Conservation (phyloP, 2,888 invertebrate genomes). For the Lasioglossum oenotherae region DNA sequence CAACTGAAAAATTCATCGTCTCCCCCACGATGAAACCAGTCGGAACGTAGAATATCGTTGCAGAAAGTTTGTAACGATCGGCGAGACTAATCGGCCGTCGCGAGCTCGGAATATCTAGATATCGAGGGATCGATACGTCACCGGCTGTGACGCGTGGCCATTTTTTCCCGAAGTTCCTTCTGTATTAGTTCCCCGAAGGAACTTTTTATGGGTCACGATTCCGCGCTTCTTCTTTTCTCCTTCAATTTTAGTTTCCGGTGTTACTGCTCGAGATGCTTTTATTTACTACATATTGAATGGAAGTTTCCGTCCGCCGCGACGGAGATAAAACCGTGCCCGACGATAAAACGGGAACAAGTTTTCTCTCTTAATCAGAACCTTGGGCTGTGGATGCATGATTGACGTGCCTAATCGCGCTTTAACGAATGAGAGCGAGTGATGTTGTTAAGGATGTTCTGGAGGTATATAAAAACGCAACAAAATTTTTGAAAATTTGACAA, state of each 20-base stretch:
- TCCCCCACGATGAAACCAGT: background rate
- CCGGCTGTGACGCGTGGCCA: conserved; percentile 36
- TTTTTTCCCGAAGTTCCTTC: conserved; percentile 47
- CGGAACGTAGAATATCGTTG: conserved; percentile 28
- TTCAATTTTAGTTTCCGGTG: conserved; percentile 5
- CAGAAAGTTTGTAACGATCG: conserved; percentile 24
- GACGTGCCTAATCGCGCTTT: background rate
- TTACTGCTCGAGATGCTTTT: conserved; percentile 5
- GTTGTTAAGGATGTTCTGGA: too few relatives aligned
- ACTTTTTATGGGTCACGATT: conserved; percentile 58
- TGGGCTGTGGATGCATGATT: background rate
- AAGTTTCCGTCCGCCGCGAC: background rate
- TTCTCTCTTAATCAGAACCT: background rate
- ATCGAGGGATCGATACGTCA: conserved; percentile 43
- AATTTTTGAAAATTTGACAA: too few relatives aligned
- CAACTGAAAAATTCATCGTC: conserved; percentile 14
- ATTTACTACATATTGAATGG: conserved; percentile 15
- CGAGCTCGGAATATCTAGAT: conserved; percentile 47
- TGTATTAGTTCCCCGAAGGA: conserved; percentile 50
- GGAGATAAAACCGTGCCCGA: background rate
- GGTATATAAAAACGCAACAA: too few relatives aligned
- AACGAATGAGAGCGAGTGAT: background rate
- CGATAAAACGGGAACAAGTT: background rate
- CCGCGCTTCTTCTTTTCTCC: conserved; percentile 15
- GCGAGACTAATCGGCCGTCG: conserved; percentile 44